Evolutionary conservation across 2,797 vertebrate genomes (phyloP).

Genomic region (Crocidura indochinensis): DNA sequence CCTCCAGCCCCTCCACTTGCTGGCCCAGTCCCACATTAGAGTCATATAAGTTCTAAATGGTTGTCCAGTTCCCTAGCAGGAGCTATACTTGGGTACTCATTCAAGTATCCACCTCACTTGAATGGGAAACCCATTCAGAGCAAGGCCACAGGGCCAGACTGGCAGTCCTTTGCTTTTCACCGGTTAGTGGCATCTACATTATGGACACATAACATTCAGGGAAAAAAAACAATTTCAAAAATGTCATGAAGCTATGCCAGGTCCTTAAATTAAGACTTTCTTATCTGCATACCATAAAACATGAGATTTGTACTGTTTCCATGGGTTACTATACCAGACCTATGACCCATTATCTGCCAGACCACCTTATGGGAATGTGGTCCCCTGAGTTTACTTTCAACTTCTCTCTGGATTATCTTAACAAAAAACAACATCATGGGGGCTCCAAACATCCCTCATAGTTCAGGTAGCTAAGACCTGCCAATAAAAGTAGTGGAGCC

Average conservation of each 20-base stretch:
- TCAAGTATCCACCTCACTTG: not conserved
- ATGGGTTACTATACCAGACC: not conserved
- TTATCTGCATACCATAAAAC: not conserved
- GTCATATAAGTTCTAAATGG: not conserved
- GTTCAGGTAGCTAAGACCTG: too few species aligned
- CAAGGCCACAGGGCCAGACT: not conserved
- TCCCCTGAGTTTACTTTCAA: not conserved
- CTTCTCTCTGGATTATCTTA: not conserved
- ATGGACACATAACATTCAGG: not conserved
- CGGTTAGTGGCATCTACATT: rapidly evolving
- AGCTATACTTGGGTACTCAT: too few species aligned
- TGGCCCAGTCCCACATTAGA: rapidly evolving
- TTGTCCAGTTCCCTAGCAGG: not conserved
- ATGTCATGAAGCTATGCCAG: not conserved
- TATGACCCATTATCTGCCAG: not conserved
- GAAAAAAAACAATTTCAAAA: not conserved
- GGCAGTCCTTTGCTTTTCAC: not conserved
- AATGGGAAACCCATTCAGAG: not conserved
- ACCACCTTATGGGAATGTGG: not conserved
- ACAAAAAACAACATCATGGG: not conserved
- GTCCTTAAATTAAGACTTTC: too few species aligned
- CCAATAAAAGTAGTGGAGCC: not conserved
- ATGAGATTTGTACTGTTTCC: not conserved
- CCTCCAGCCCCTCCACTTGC: not conserved
- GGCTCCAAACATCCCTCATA: not conserved